Conservation (phyloP, 2,113 vertebrate species). For the Austrofundulus limnaeus region DNA sequence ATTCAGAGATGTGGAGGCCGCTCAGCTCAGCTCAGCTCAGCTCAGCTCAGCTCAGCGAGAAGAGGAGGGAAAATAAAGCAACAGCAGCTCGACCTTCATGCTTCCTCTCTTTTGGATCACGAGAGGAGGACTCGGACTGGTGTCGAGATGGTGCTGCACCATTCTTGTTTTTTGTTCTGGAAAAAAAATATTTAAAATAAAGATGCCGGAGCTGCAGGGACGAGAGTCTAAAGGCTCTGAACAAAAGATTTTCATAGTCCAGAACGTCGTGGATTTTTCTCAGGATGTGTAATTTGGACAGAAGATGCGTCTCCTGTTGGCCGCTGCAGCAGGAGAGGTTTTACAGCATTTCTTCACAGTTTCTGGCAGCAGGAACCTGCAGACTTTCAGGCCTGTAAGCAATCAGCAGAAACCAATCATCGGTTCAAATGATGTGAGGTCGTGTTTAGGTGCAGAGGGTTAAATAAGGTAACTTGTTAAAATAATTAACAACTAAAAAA, state of each 20-base stretch:
- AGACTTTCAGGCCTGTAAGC: slow-evolving; percentile 35
- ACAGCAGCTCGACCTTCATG: too few relatives aligned
- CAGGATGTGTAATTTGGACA: slow-evolving; percentile 36
- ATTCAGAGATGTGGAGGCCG: too few relatives aligned
- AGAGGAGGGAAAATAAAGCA: too few relatives aligned
- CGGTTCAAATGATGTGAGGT: slow-evolving; percentile 28
- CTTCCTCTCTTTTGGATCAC: too few relatives aligned
- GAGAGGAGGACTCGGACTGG: too few relatives aligned
- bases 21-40: too few relatives aligned
- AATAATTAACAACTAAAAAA: slow-evolving; percentile 46
- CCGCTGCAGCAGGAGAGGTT: slow-evolving; percentile 54
- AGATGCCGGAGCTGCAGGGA: slow-evolving; percentile 36
- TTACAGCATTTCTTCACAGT: slow-evolving; percentile 10
- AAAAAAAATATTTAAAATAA: slow-evolving; percentile 23
- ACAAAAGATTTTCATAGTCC: slow-evolving; percentile 63
- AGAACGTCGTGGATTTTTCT: slow-evolving; percentile 53
- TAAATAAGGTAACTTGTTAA: slow-evolving; percentile 33
- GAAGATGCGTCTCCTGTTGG: slow-evolving; percentile 44
- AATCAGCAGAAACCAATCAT: slow-evolving; percentile 29
- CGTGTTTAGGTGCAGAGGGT: slow-evolving; percentile 60
- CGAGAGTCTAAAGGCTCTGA: slow-evolving; percentile 44
- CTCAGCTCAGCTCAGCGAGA: too few relatives aligned
- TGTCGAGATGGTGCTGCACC: too few relatives aligned
- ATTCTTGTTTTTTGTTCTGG: too few relatives aligned
- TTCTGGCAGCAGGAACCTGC: slow-evolving; percentile 28